A percentile compares a stretch with the other conserved stretches of the same genome.
Evolutionary conservation across 2,797 vertebrate species (phyloP).

Genomic region (Danionella dracula): DNA sequence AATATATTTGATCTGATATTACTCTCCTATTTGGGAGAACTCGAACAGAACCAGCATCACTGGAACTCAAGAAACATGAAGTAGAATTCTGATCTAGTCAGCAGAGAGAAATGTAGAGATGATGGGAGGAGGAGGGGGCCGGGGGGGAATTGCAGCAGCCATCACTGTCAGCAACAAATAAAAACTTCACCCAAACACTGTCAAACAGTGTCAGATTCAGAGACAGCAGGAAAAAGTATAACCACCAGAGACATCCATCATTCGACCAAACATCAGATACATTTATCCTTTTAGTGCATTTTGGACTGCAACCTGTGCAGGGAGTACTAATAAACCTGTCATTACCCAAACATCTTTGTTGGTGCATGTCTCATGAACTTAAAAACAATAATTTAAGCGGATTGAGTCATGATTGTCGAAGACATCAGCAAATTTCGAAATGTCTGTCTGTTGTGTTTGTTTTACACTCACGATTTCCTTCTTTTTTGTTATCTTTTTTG

Average conservation of each 20-base stretch:
- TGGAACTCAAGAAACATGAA: constrained; percentile 1
- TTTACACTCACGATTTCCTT: no score
- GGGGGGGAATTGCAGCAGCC: background rate
- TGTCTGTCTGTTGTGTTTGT: no score
- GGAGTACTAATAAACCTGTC: background rate
- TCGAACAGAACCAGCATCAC: background rate
- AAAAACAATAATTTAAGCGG: no score
- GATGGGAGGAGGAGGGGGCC: background rate
- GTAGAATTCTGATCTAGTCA: background rate
- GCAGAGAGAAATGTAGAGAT: constrained; percentile 10
- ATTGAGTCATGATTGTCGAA: no score
- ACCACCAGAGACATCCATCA: background rate
- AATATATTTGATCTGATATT: background rate
- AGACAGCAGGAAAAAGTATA: background rate
- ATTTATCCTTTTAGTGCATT: constrained; percentile 17
- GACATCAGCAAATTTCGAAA: no score
- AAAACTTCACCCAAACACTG: background rate
- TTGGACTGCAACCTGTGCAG: background rate
- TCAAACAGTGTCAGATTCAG: background rate
- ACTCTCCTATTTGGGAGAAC: background rate
- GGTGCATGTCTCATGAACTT: no score
- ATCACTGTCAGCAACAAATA: background rate
- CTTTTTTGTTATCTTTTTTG: no score
- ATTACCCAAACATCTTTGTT: no score
- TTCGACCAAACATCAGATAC: background rate